phyloP scores from a whole-genome alignment of 1,140 invertebrate genomes.

The Anastrepha obliqua region DNA sequence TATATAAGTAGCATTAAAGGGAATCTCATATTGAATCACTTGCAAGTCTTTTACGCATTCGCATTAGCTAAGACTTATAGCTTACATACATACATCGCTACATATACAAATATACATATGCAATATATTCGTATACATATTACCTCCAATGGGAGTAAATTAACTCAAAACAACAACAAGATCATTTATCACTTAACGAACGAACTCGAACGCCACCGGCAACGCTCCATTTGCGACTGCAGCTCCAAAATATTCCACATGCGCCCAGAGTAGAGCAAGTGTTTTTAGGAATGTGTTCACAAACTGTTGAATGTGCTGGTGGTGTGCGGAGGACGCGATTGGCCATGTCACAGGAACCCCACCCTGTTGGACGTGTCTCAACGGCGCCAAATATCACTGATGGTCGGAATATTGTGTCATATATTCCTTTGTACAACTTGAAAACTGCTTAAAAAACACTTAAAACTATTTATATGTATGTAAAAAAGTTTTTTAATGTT shows the following conservation, averaged over 20 bases:
- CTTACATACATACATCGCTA: constrained; percentile 4
- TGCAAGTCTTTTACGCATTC: constrained; percentile 7
- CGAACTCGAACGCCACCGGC: constrained; percentile 36
- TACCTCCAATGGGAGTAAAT: constrained; percentile 52
- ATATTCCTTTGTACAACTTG: constrained; percentile 40
- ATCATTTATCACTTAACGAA: constrained; percentile 23
- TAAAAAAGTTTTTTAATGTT: neutral
- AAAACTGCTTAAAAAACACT: constrained; percentile 51
- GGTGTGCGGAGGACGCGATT: constrained; percentile 46
- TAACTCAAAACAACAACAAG: constrained; percentile 36
- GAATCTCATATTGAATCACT: constrained; percentile 2
- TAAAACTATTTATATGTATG: constrained; percentile 29
- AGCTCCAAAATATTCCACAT: neutral
- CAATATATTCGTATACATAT: constrained; percentile 46
- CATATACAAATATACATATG: constrained; percentile 1
- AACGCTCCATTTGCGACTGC: neutral
- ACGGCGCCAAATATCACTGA: constrained; percentile 49
- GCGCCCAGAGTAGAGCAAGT: neutral
- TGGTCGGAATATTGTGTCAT: constrained; percentile 43
- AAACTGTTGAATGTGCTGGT: neutral
- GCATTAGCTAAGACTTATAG: neutral
- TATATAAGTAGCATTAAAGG: neutral
- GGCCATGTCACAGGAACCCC: constrained; percentile 50
- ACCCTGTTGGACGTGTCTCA: constrained; percentile 48
- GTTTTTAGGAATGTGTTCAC: neutral